phyloP scores from a whole-genome alignment of 2,888 invertebrate genomes.

The Latrodectus hesperus region DNA sequence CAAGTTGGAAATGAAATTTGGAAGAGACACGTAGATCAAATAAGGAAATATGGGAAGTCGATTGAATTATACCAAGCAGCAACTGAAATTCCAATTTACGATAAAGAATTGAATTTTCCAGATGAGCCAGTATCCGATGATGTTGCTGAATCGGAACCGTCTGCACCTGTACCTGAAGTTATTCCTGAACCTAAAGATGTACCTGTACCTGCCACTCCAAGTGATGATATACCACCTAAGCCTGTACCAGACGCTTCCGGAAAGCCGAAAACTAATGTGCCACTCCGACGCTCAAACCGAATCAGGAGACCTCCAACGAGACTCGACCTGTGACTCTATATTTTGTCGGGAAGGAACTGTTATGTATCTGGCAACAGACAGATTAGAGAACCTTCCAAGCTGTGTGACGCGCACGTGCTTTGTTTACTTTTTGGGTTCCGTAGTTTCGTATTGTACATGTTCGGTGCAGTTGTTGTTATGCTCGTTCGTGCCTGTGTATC shows the following conservation, averaged over 20 bases:
- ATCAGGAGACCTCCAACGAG: too few species aligned
- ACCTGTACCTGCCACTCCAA: too few species aligned
- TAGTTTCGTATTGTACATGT: conserved; percentile 40
- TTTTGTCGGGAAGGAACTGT: too few species aligned
- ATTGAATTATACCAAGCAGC: conserved; percentile 43
- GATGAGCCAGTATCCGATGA: conserved; percentile 49
- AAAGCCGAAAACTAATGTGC: too few species aligned
- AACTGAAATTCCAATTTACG: conserved; percentile 42
- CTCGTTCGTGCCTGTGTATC: conserved; percentile 43
- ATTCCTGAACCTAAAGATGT: too few species aligned
- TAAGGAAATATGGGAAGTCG: conserved; percentile 45
- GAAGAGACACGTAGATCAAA: conserved; percentile 50
- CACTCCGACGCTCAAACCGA: too few species aligned
- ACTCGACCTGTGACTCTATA: too few species aligned
- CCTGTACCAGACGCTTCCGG: too few species aligned
- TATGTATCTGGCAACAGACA: conserved; percentile 52
- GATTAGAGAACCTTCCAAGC: conserved; percentile 44
- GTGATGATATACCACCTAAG: too few species aligned
- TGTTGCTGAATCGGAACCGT: conserved; percentile 44
- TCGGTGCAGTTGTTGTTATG: conserved; percentile 42
- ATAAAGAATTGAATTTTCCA: conserved; percentile 46
- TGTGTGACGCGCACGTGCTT: conserved; percentile 33
- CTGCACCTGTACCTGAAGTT: conserved; percentile 37
- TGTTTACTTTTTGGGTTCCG: neutral
- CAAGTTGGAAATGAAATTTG: conserved; percentile 48